Evolutionary conservation across 2,113 vertebrate species (phyloP).

Genomic region (Myiozetetes cayanensis): DNA sequence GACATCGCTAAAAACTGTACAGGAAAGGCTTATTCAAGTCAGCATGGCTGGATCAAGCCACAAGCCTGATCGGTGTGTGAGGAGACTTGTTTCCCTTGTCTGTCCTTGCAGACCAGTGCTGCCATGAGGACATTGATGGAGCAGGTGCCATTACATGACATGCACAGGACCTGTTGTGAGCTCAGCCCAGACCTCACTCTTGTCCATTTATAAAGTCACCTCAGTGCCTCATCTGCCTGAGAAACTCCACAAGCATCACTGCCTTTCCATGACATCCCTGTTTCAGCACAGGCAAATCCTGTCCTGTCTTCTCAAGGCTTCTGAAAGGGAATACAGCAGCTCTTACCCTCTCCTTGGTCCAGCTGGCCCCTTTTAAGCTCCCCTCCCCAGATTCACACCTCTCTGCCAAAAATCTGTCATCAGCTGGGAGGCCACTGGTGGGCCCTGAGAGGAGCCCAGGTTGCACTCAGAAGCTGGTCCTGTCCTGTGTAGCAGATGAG

Average conservation of each 20-base stretch:
- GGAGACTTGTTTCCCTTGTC: background rate
- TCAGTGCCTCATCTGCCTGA: background rate
- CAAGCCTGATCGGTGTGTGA: background rate
- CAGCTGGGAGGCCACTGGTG: background rate
- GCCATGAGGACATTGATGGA: background rate
- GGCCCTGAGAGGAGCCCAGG: background rate
- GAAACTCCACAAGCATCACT: background rate
- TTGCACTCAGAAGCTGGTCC: background rate
- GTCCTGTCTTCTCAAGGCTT: background rate
- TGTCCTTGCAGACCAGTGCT: background rate
- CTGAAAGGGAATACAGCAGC: background rate
- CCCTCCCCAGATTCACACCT: background rate
- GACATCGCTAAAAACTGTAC: background rate
- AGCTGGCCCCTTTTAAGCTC: background rate
- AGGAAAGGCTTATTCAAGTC: background rate
- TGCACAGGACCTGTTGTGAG: background rate
- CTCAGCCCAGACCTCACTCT: background rate
- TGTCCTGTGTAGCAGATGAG: fast-evolving
- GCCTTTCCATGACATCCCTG: fast-evolving
- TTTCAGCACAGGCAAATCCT: background rate
- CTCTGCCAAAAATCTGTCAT: background rate
- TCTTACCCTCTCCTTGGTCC: background rate
- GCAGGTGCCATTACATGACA: background rate
- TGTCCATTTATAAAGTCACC: background rate
- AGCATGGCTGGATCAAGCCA: background rate